phyloP scores from a whole-genome alignment of 2,113 vertebrate species.

The Odobenus rosmarus region DNA sequence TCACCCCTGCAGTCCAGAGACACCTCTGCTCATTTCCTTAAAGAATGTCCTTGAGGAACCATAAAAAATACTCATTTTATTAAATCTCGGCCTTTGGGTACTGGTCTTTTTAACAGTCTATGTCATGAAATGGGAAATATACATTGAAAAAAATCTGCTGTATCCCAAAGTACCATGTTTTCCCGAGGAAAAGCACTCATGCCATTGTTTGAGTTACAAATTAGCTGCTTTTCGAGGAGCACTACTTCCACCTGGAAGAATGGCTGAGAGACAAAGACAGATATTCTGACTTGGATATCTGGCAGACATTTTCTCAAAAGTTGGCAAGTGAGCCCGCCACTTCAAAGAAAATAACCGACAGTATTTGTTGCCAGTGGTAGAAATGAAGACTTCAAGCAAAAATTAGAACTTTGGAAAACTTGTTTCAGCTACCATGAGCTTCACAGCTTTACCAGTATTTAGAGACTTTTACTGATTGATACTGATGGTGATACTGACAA shows the following conservation, averaged over 20 bases:
- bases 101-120: background rate
- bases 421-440: background rate
- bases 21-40: background rate
- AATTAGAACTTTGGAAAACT: conserved; percentile 24
- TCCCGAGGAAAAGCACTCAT: background rate
- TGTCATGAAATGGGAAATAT: background rate
- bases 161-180: background rate
- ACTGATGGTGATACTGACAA: background rate
- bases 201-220: background rate
- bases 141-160: background rate
- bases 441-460: background rate
- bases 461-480: background rate
- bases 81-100: background rate
- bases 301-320: background rate
- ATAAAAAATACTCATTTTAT: background rate
- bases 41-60: background rate
- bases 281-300: background rate
- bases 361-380: background rate
- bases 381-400: conserved; percentile 8
- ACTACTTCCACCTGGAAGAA: background rate
- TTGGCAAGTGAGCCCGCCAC: background rate
- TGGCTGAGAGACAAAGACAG: background rate
- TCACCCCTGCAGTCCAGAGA: background rate
- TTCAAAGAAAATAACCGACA: conserved; percentile 12
- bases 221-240: background rate